phyloP scores from a whole-genome alignment of 2,113 vertebrate genomes.

The Elachura formosa region DNA sequence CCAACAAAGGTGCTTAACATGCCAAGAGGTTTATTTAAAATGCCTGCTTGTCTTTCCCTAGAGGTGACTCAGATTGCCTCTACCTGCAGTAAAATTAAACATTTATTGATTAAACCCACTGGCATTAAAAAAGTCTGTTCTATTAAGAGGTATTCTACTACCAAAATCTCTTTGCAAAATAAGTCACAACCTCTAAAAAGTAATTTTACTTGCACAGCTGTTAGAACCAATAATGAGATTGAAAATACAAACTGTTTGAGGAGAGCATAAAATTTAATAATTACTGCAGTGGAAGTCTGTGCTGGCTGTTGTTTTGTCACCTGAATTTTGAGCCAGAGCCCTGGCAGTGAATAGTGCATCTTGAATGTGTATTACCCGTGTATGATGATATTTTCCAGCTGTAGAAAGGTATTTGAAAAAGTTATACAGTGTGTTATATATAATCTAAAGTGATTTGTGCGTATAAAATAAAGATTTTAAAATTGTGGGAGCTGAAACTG shows the following conservation, averaged over 20 bases:
- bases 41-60: not conserved
- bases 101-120: not conserved
- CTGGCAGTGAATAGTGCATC: not conserved
- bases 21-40: not conserved
- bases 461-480: too few species aligned
- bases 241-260: not conserved
- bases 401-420: slow-evolving; percentile 11
- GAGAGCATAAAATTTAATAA: not conserved
- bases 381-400: slow-evolving; percentile 31
- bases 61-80: not conserved
- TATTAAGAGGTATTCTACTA: not conserved
- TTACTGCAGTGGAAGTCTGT: not conserved
- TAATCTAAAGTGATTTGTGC: too few species aligned
- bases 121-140: not conserved
- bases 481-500: too few species aligned
- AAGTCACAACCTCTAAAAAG: not conserved
- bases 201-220: not conserved
- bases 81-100: not conserved
- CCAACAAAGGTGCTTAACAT: not conserved
- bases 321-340: not conserved
- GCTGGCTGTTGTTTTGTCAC: not conserved
- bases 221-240: not conserved
- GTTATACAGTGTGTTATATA: not conserved
- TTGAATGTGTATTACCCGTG: not conserved
- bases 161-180: not conserved